Conservation (phyloP, 1,140 invertebrate genomes). For the Euschistus heros region DNA sequence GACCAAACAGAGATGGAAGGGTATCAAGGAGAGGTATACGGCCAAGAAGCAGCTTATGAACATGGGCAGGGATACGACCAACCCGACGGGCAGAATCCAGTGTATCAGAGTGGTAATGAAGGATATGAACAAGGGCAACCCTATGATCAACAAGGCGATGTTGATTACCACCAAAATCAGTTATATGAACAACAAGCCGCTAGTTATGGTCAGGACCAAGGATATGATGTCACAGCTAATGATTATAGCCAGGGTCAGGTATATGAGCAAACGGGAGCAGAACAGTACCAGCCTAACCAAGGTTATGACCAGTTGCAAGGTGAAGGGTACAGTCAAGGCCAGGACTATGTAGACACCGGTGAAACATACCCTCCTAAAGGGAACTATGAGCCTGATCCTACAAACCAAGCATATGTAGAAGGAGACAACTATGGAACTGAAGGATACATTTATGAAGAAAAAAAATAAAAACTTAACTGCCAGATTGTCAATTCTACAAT, state of each 20-base stretch:
- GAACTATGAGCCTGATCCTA: not conserved
- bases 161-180: no score
- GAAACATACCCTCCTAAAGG: not conserved
- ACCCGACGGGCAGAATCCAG: not conserved
- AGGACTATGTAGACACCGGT: not conserved
- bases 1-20: not conserved
- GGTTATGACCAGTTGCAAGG: not conserved
- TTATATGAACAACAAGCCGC: no score
- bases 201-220: not conserved
- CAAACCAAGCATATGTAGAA: not conserved
- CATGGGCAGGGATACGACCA: not conserved
- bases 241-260: not conserved
- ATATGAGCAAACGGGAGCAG: not conserved
- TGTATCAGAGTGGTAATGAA: conserved; percentile 4
- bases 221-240: not conserved
- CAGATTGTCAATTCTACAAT: conserved; percentile 9
- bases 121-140: not conserved
- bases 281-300: not conserved
- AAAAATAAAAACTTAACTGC: not conserved
- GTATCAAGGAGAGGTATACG: not conserved
- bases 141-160: not conserved
- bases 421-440: not conserved
- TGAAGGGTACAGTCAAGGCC: not conserved
- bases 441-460: not conserved
- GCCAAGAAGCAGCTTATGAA: not conserved